Conservation (phyloP, 2,888 invertebrate genomes). For the Ophion ellenae region DNA sequence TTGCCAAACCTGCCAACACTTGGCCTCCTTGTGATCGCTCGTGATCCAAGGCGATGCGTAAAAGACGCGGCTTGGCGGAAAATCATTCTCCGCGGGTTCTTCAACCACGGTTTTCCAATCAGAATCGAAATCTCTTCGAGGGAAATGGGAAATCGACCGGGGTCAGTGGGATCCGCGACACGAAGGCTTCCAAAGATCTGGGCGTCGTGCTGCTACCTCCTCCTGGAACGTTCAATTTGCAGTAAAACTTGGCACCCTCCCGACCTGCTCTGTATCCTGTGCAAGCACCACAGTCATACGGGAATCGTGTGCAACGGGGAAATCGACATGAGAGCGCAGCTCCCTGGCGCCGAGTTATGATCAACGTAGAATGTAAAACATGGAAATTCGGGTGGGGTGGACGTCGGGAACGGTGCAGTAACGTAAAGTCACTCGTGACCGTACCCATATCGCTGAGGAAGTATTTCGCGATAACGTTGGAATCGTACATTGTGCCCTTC, state of each 20-base stretch:
- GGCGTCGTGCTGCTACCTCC: slow-evolving; percentile 8
- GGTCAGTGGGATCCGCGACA: slow-evolving; percentile 3
- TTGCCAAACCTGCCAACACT: neutral
- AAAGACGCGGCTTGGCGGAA: no score
- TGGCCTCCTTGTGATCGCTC: neutral
- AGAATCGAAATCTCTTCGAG: slow-evolving; percentile 6
- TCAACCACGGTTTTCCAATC: neutral
- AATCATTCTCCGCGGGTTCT: no score
- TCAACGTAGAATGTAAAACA: slow-evolving; percentile 47
- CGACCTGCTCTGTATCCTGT: neutral
- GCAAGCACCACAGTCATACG: no score
- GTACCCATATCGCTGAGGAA: slow-evolving; percentile 33
- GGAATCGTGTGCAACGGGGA: neutral
- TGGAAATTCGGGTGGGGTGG: slow-evolving; percentile 34
- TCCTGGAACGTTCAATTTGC: slow-evolving; percentile 59
- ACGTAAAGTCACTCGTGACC: slow-evolving; percentile 36
- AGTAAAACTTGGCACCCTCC: slow-evolving; percentile 58
- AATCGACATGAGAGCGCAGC: neutral
- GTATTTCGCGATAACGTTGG: slow-evolving; percentile 31
- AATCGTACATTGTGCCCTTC: slow-evolving; percentile 9
- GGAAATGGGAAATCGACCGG: slow-evolving; percentile 19
- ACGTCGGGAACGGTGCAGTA: neutral
- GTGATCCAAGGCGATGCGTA: neutral
- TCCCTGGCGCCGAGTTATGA: slow-evolving; percentile 40
- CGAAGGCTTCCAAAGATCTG: slow-evolving; percentile 41